Conservation (phyloP, 2,888 invertebrate species). For the Ectemnius continuus region DNA sequence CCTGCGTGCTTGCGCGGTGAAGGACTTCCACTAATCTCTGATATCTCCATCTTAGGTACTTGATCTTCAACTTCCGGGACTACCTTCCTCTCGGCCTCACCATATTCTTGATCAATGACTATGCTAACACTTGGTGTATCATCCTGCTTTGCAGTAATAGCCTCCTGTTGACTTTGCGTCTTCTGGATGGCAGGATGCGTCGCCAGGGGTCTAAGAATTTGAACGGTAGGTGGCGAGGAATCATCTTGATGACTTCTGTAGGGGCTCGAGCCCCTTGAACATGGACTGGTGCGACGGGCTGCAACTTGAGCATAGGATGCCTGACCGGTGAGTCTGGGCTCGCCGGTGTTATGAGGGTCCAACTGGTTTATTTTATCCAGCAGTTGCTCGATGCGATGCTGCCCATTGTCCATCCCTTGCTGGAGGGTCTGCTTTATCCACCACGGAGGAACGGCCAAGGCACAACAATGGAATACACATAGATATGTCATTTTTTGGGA, state of each 20-base stretch:
- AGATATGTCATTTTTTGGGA: conserved; percentile 56
- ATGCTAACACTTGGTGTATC: too few relatives aligned
- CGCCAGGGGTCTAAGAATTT: conserved; percentile 49
- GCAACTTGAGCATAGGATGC: conserved; percentile 85
- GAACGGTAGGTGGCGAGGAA: conserved; percentile 49
- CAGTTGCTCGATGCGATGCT: conserved; percentile 86
- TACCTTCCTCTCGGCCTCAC: too few relatives aligned
- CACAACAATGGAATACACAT: conserved; percentile 68
- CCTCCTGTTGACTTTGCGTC: too few relatives aligned
- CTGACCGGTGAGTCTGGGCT: conserved; percentile 74
- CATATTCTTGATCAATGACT: too few relatives aligned
- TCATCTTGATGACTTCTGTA: conserved; percentile 67
- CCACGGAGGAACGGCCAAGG: conserved; percentile 78
- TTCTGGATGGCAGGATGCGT: background rate
- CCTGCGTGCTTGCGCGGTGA: too few relatives aligned
- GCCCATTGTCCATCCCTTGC: conserved; percentile 83
- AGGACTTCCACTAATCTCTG: too few relatives aligned
- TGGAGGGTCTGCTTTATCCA: conserved; percentile 82
- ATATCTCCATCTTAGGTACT: too few relatives aligned
- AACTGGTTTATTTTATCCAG: conserved; percentile 85
- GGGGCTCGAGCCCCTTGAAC: conserved; percentile 73
- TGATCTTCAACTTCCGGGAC: too few relatives aligned
- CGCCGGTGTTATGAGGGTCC: conserved; percentile 80
- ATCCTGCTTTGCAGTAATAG: too few relatives aligned
- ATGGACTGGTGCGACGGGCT: conserved; percentile 81